Conservation (phyloP, 1,140 invertebrate species). For the Vollenhovia emeryi region DNA sequence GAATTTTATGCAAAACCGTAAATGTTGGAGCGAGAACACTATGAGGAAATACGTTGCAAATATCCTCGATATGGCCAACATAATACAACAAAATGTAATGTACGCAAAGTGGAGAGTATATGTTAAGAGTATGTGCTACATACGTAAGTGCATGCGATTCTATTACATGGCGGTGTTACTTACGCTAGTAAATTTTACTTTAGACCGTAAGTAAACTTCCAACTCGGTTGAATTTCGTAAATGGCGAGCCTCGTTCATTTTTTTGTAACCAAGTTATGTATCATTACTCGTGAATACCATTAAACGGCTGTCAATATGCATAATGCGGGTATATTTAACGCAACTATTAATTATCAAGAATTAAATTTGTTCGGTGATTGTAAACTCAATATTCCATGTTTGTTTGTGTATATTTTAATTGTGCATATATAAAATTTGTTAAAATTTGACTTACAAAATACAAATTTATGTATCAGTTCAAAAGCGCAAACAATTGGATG, state of each 20-base stretch:
- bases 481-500: neutral
- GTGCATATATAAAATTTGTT: neutral
- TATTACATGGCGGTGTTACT: slow-evolving; percentile 55
- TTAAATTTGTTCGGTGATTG: neutral
- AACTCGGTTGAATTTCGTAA: slow-evolving; percentile 51
- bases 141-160: slow-evolving; percentile 58
- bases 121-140: slow-evolving; percentile 4
- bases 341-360: slow-evolving; percentile 7
- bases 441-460: neutral
- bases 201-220: slow-evolving; percentile 49
- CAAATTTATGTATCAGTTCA: neutral
- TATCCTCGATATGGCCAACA: slow-evolving; percentile 35
- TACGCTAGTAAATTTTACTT: slow-evolving; percentile 62
- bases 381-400: neutral
- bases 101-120: slow-evolving; percentile 9
- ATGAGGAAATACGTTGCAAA: slow-evolving; percentile 55
- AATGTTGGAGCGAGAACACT: neutral
- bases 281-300: neutral
- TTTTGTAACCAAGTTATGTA: neutral
- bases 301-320: neutral
- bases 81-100: slow-evolving; percentile 46
- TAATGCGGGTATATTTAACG: neutral
- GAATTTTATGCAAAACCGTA: neutral
- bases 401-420: neutral
- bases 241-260: neutral